A percentile compares a stretch with the other conserved stretches of the same genome.
These are phyloP conservation scores for Ormyrus pomaceus DNA, from an alignment of 2,888 invertebrate species.

Conservation along the genomic window DNA sequence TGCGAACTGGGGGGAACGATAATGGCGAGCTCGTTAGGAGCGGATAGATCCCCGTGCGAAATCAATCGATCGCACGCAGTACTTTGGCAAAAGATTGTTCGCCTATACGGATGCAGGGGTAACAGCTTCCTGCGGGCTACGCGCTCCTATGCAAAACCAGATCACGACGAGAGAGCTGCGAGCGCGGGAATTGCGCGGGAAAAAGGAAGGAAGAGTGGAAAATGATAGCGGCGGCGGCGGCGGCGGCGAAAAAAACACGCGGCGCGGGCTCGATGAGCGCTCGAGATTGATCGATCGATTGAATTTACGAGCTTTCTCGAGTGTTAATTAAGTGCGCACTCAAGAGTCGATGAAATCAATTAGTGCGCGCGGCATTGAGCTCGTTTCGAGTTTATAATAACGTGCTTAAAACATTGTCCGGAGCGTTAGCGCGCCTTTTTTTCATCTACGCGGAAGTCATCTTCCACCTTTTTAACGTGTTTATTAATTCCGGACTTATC, in stretches of 20 bases:
- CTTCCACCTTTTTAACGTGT: neutral
- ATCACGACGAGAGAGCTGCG: neutral
- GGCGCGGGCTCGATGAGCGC: neutral
- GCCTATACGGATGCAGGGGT: neutral
- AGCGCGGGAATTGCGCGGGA: neutral
- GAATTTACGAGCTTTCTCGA: slow-evolving; percentile 24
- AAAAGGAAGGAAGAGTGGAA: neutral
- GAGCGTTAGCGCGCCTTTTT: neutral
- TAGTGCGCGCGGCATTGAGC: neutral
- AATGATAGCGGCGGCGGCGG: neutral
- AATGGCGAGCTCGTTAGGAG: neutral
- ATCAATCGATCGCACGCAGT: slow-evolving; percentile 14
- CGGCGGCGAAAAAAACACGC: neutral
- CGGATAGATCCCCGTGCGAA: neutral
- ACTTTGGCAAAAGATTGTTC: slow-evolving; percentile 19
- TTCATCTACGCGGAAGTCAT: slow-evolving; percentile 4
- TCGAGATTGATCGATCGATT: slow-evolving; percentile 28
- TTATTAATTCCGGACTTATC: slow-evolving; percentile 15
- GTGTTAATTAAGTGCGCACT: slow-evolving; percentile 25
- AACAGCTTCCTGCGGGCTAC: neutral
- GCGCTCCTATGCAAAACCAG: slow-evolving; percentile 23
- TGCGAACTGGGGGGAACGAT: neutral
- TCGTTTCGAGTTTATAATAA: neutral
- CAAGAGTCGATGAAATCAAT: neutral
- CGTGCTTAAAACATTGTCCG: slow-evolving; percentile 21